Evolutionary conservation across 1,140 invertebrate species (phyloP), one percentile per base, ranked within the genome.

Genomic region (Lamellibrachia luymesi): DNA sequence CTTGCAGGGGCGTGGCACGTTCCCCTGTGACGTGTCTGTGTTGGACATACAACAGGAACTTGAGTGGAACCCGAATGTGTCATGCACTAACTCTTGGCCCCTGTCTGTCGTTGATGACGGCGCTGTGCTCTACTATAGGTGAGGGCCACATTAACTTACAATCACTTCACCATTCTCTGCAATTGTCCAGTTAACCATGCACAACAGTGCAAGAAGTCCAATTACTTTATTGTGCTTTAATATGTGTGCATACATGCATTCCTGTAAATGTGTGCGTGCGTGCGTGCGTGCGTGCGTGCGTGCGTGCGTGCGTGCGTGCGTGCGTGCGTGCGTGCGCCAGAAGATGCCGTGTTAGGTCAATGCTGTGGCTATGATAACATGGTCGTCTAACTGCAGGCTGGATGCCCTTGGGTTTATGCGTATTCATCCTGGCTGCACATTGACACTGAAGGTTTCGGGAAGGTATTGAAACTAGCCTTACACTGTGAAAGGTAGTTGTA

Each of bases 111-210:
- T 96, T 95, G 97, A 97, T 94, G 97, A 97, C 96, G 97, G 97
- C 25, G 95, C 96, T 94, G 96, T 97, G 90, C 96, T 97, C 27
- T 97, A 97, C 94, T 97, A 97, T 95, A 97, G 96, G 97, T 97
- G 96, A 94, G 93, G 92, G 56, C 92, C 49, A n/a, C 64, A 17
- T 80, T 22, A 56, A 6, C 6, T 6, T 56, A 56, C 6, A 56
- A 1, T 17, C 64, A 80, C 25, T 80, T 10, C 2, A 22, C 2
- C 64, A 80, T 80, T 80, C 8, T 22, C 25, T 80, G 64, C 2
- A 6, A 56, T 13, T 56, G 52, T 56, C 52, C 52, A 56, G 38
- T 56, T 56, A 56, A 56, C 52, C 13, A 56, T 7, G 6, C 52
- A 56, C 52, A 56, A 56, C 52, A 56, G 52, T 56, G 6, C 6